Percentiles rank a stretch among this genome's conserved stretches.
These are phyloP conservation scores for Cantharis rufa DNA, from an alignment of 2,888 invertebrate genomes.

Conservation along the genomic window DNA sequence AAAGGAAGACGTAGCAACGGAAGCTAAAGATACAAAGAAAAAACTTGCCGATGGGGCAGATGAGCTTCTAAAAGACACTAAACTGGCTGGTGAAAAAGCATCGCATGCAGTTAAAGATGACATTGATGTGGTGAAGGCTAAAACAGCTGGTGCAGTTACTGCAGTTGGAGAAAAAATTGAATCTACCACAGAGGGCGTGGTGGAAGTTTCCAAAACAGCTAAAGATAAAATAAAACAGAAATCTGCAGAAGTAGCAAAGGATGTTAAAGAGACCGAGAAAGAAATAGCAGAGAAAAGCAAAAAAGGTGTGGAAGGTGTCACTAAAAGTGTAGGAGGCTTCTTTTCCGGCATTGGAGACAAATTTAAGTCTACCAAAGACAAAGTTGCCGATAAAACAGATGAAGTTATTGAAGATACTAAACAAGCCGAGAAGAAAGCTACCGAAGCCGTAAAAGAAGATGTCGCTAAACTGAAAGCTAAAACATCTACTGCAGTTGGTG, in stretches of 20 bases:
- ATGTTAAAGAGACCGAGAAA: slow-evolving; percentile 33
- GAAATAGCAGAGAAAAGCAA: slow-evolving; percentile 11
- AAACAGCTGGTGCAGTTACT: slow-evolving; percentile 27
- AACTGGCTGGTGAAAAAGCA: slow-evolving; percentile 19
- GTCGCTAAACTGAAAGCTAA: slow-evolving; percentile 17
- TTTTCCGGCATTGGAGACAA: background rate
- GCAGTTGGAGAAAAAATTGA: slow-evolving; percentile 25
- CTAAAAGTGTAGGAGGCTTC: slow-evolving; percentile 17
- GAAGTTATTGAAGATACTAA: slow-evolving; percentile 8
- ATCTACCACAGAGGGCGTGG: slow-evolving; percentile 5
- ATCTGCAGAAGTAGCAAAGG: slow-evolving; percentile 20
- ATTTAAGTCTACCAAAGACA: background rate
- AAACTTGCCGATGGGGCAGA: background rate
- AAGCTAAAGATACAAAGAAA: slow-evolving; percentile 10
- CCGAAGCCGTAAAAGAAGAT: background rate
- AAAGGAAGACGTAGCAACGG: background rate
- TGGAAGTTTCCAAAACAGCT: slow-evolving; percentile 11
- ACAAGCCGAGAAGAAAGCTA: slow-evolving; percentile 24
- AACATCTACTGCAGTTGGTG: slow-evolving; percentile 29
- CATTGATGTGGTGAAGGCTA: slow-evolving; percentile 11
- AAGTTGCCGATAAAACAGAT: background rate
- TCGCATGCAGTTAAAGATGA: background rate
- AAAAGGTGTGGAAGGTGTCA: background rate
- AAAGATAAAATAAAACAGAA: slow-evolving; percentile 31
- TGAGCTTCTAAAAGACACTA: background rate